Base-by-base conservation (phyloP, 2,113 vertebrate species). In the Callospermophilus lateralis region DNA sequence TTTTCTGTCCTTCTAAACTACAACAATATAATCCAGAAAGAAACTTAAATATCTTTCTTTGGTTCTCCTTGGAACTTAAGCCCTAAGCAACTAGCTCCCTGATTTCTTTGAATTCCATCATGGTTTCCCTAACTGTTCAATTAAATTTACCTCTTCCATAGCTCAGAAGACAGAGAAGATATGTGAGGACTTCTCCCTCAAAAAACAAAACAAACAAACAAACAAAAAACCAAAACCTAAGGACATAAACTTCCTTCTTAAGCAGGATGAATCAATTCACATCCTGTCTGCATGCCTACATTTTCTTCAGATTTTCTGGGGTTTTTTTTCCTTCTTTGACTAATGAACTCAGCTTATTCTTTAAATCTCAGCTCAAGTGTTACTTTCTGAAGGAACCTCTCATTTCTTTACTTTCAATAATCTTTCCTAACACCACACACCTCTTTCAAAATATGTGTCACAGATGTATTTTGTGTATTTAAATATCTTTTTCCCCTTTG, bases 331-430 rank as follows among this genome's bases (percentile, higher is more conserved):
- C 39, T 90, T 55, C 70, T 88, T 76, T 61, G 45, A 65, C n/a
- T 37, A 28, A 55, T 45, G 30, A 42, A 61, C 51, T 51, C n/a
- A 81, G 32, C 28, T 89, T 73, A 51, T 30, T 16, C 42, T 91
- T 58, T 53, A 67, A 89, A 65, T 89, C 84, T 42, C n/a, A 93
- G 51, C 16, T 61, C 32, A 68, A 2, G 24, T 53, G 53, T 89
- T 74, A 55, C 67, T 84, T 93, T 94, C 16, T 15, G 20, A 79
- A 94, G 68, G 67, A 89, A 79, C 61, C 16, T 20, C 17, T 85
- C 34, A 17, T 96, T 37, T 53, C 45, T 13, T 53, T 74, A 8
- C 16, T 53, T 76, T 9, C 22, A 42, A 8, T 76, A 37, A 22
- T 6, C 70, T 78, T 83, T 84, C 39, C 39, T 88, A 83, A 58